These are phyloP conservation scores for Bolborhynchus lineola DNA, from an alignment of 2,113 vertebrate species.

Conservation along the genomic window DNA sequence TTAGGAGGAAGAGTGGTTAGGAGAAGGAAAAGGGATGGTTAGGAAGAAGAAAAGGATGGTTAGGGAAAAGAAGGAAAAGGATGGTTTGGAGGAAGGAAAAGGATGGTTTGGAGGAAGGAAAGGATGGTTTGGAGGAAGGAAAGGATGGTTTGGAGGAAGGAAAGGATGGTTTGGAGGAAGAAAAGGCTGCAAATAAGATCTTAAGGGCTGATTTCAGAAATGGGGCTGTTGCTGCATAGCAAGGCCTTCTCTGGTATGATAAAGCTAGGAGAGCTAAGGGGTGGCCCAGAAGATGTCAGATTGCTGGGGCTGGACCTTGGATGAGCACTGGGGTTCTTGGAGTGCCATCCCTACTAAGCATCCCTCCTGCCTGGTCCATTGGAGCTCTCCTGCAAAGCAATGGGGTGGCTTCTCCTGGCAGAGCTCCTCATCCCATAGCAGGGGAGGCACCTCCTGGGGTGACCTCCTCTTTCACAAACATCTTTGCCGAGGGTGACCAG, in stretches of 20 bases:
- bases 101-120: no score
- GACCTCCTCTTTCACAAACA: neutral
- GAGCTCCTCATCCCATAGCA: neutral
- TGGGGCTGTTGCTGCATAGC: fast-evolving
- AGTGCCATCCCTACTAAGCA: neutral
- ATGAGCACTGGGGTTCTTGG: neutral
- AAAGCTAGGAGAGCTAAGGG: neutral
- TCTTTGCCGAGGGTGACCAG: neutral
- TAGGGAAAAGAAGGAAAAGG: neutral
- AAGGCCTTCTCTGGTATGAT: neutral
- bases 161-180: neutral
- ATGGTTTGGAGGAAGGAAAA: neutral
- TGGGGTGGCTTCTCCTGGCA: neutral
- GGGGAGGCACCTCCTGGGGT: neutral
- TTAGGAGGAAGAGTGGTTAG: no score
- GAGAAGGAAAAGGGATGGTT: neutral
- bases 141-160: neutral
- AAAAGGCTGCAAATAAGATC: neutral
- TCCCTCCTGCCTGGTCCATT: neutral
- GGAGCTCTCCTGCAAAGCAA: neutral
- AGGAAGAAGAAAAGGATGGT: neutral
- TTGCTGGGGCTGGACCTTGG: neutral
- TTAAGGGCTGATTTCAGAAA: neutral
- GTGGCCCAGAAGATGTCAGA: fast-evolving
- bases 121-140: neutral